These are phyloP conservation scores for Clupea harengus DNA, from an alignment of 2,113 vertebrate species.

Conservation along the genomic window DNA sequence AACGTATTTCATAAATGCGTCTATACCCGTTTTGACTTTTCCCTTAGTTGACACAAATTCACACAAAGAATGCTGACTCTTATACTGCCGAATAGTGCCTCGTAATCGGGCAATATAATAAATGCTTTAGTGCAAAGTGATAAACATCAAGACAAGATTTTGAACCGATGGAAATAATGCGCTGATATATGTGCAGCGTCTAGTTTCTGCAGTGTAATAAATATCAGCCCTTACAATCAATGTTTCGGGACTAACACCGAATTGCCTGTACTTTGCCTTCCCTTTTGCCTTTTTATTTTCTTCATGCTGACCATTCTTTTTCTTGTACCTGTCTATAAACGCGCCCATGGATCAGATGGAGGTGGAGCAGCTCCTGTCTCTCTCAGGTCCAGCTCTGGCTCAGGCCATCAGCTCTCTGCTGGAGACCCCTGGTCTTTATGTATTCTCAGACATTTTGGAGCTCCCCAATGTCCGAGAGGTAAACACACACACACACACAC, in stretches of 20 bases:
- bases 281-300: neutral
- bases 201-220: slow-evolving; percentile 1
- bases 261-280: neutral
- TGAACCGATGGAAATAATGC: neutral
- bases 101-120: neutral
- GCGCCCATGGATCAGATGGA: slow-evolving; percentile 66
- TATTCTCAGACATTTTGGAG: slow-evolving; percentile 77
- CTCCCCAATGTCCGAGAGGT: slow-evolving; percentile 79
- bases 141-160: neutral
- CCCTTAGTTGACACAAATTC: neutral
- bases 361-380: slow-evolving; percentile 77
- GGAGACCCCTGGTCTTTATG: slow-evolving; percentile 79
- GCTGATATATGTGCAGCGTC: neutral
- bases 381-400: slow-evolving; percentile 74
- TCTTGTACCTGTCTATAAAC: neutral
- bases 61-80: neutral
- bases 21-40: neutral
- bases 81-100: neutral
- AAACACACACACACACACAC: slow-evolving; percentile 11
- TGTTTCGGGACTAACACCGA: neutral
- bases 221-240: neutral
- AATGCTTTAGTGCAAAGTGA: neutral
- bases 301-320: neutral
- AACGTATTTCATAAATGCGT: neutral
- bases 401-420: slow-evolving; percentile 74